A percentile compares a stretch with the other conserved stretches of the same genome.
Evolutionary conservation across 2,113 vertebrate genomes (phyloP).

Genomic region (Microcebus lehilahytsara): DNA sequence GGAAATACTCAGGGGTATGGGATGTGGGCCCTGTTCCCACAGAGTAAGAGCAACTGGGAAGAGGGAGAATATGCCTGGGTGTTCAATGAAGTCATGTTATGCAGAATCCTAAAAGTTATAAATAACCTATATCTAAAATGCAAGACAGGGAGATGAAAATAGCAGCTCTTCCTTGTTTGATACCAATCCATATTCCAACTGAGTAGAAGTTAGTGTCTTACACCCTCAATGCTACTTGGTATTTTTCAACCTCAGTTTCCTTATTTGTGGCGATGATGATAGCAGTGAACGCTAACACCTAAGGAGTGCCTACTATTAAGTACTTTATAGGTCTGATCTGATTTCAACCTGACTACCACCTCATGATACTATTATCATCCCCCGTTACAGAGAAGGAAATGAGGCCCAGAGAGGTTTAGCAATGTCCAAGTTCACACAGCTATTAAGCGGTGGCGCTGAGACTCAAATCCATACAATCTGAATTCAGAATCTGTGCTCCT

Average conservation of each 20-base stretch:
- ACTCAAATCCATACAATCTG: neutral
- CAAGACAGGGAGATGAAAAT: neutral
- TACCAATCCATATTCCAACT: neutral
- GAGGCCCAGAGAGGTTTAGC: neutral
- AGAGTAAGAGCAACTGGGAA: too few relatives aligned
- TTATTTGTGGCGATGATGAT: fast-evolving
- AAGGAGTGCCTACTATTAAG: neutral
- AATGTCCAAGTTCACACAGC: neutral
- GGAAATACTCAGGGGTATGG: neutral
- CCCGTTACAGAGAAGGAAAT: neutral
- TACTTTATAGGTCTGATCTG: neutral
- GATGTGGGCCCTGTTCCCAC: fast-evolving
- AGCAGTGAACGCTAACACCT: neutral
- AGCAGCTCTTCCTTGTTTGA: neutral
- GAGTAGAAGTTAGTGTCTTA: neutral
- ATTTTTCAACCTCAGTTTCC: neutral
- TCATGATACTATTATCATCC: too few relatives aligned
- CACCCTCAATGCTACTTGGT: too few relatives aligned
- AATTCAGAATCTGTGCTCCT: neutral
- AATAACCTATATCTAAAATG: neutral
- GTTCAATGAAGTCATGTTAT: neutral
- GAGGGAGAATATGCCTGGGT: fast-evolving
- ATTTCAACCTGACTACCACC: neutral
- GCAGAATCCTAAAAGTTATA: neutral
- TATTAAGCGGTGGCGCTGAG: neutral